Percentiles rank a stretch among this genome's conserved stretches.
Evolutionary conservation across 2,888 invertebrate species (phyloP).

Genomic region (Drosophila putrida): DNA sequence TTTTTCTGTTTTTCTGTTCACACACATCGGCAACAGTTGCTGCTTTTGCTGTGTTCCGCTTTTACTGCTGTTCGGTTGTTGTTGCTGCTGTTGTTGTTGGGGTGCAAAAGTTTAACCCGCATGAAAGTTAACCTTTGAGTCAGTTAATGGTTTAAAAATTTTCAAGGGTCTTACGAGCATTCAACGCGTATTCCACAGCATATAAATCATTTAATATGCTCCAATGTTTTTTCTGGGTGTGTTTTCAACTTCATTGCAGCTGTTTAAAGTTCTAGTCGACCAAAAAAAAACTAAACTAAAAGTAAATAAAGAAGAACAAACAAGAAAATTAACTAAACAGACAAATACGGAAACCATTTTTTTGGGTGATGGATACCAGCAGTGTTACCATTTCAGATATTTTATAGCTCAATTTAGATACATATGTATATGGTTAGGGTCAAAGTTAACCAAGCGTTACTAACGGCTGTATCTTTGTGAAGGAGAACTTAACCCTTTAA

Average conservation of each 20-base stretch:
- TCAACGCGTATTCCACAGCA: conserved; percentile 17
- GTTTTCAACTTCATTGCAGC: conserved; percentile 21
- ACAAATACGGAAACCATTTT: conserved; percentile 8
- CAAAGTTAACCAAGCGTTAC: too few species aligned
- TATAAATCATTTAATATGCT: conserved; percentile 43
- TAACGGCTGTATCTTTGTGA: too few species aligned
- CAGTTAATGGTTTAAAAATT: conserved; percentile 16
- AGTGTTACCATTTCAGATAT: too few species aligned
- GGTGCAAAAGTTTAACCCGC: conserved; percentile 38
- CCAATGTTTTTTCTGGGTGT: conserved; percentile 15
- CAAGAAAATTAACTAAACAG: conserved; percentile 23
- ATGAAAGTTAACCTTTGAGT: conserved; percentile 55
- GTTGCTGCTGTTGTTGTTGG: conserved; percentile 11
- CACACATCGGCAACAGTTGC: conserved; percentile 42
- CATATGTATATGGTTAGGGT: too few species aligned
- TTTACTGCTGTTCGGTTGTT: conserved; percentile 7
- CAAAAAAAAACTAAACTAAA: conserved; percentile 6
- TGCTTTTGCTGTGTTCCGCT: conserved; percentile 19
- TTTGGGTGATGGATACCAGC: conserved; percentile 2
- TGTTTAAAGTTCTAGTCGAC: conserved; percentile 45
- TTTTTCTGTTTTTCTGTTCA: conserved; percentile 45
- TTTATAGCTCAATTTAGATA: too few species aligned
- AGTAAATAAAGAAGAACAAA: conserved; percentile 47
- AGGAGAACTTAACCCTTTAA: too few species aligned
- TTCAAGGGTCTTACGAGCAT: conserved; percentile 28